phyloP scores from a whole-genome alignment of 2,888 invertebrate species.

The Merodon equestris region DNA sequence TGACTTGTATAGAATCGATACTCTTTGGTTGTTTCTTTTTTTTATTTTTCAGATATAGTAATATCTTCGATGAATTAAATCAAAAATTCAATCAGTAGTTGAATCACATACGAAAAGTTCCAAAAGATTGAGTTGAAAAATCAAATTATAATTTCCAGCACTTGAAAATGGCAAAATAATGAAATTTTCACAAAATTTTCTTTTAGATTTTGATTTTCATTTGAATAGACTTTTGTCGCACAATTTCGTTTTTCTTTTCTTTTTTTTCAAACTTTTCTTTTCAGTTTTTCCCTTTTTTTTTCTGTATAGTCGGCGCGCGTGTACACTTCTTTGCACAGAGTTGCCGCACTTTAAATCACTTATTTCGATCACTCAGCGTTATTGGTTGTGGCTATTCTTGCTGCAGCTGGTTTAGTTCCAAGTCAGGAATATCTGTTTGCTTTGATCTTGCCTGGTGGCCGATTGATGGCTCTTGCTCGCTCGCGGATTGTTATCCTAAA shows the following conservation, averaged over 20 bases:
- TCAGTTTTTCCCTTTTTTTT: constrained; percentile 14
- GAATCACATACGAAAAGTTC: too few species aligned
- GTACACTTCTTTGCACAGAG: constrained; percentile 31
- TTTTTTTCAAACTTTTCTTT: constrained; percentile 12
- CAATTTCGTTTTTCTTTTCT: constrained; percentile 10
- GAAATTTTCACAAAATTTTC: constrained; percentile 27
- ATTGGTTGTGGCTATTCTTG: too few species aligned
- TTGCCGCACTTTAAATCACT: constrained; percentile 26
- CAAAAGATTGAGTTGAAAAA: constrained; percentile 8
- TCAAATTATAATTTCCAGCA: constrained; percentile 52
- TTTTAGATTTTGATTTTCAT: constrained; percentile 27
- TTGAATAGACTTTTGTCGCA: constrained; percentile 23
- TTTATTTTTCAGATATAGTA: constrained; percentile 2
- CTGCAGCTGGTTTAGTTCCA: too few species aligned
- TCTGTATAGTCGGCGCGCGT: constrained; percentile 23
- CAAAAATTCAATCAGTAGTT: too few species aligned
- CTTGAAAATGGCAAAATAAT: constrained; percentile 12
- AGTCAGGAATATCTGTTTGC: too few species aligned
- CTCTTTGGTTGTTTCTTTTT: constrained; percentile 10
- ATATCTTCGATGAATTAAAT: too few species aligned
- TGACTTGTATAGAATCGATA: too few species aligned
- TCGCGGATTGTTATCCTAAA: too few species aligned
- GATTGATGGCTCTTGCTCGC: too few species aligned
- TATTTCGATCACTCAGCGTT: too few species aligned
- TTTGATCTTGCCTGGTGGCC: too few species aligned